These are phyloP conservation scores for Trematomus bernacchii DNA, from an alignment of 2,797 vertebrate species.

Conservation along the genomic window DNA sequence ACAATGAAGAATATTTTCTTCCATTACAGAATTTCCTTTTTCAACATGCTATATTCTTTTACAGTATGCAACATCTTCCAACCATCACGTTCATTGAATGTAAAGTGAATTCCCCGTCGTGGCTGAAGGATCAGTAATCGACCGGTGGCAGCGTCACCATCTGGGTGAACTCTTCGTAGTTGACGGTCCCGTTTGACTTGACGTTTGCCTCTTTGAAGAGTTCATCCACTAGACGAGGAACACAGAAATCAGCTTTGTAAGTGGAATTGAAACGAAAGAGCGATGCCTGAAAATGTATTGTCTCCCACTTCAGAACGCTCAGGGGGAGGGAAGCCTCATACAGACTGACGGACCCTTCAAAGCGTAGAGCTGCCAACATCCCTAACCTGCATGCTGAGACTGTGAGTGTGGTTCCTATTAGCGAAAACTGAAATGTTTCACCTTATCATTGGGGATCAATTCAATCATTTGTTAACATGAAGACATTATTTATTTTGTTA, in stretches of 20 bases:
- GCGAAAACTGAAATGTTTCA: background rate
- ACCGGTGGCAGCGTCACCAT: constrained; percentile 86
- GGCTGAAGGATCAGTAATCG: constrained; percentile 84
- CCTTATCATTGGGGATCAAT: too few relatives aligned
- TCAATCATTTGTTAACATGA: too few relatives aligned
- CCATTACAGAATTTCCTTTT: background rate
- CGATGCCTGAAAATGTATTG: background rate
- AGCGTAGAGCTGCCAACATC: background rate
- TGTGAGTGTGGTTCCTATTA: background rate
- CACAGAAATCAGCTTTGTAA: constrained; percentile 16
- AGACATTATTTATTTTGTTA: too few relatives aligned
- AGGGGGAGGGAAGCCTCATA: background rate
- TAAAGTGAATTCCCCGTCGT: background rate
- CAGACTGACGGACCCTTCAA: constrained; percentile 2
- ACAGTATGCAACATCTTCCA: background rate
- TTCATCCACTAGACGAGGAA: constrained; percentile 88
- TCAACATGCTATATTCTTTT: background rate
- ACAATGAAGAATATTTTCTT: background rate
- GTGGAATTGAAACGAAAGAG: background rate
- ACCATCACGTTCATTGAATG: background rate
- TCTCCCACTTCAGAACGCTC: background rate
- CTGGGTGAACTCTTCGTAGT: constrained; percentile 90
- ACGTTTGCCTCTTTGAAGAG: constrained; percentile 91
- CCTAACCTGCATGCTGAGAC: background rate
- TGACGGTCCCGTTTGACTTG: constrained; percentile 85